Conservation (phyloP, 2,888 invertebrate species). For the Embidobia sp. region DNA sequence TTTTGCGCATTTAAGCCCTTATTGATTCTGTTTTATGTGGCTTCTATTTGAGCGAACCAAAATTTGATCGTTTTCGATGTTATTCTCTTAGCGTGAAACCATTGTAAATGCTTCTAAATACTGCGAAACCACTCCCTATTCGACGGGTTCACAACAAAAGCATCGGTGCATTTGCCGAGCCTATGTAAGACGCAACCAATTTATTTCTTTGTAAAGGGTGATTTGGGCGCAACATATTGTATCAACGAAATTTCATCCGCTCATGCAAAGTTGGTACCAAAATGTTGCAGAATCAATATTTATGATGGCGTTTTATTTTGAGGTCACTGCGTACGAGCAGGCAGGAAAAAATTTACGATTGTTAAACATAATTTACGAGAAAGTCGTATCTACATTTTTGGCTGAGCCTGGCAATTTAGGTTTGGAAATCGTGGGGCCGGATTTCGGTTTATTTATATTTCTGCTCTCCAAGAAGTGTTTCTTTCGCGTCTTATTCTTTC, state of each 20-base stretch:
- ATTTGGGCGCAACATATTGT: not conserved
- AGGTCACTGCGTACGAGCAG: constrained; percentile 1
- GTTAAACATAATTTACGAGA: constrained; percentile 28
- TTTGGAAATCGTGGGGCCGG: not conserved
- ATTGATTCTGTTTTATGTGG: constrained; percentile 12
- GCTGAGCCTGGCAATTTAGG: not conserved
- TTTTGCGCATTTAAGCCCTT: constrained; percentile 4
- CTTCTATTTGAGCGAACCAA: constrained; percentile 8
- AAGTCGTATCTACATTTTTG: constrained; percentile 12
- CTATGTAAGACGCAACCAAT: constrained; percentile 10
- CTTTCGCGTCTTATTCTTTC: no score
- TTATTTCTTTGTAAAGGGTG: constrained; percentile 24
- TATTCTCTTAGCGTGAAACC: constrained; percentile 26
- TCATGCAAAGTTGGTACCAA: constrained; percentile 4
- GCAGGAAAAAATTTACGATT: constrained; percentile 22
- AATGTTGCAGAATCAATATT: constrained; percentile 27
- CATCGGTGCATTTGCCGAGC: constrained; percentile 5
- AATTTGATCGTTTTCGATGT: constrained; percentile 25
- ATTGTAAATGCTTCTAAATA: constrained; percentile 34
- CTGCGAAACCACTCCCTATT: constrained; percentile 25
- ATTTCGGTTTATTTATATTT: no score
- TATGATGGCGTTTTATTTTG: constrained; percentile 23
- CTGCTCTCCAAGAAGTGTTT: no score
- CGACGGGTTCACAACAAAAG: constrained; percentile 20
- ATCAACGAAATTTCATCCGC: constrained; percentile 6